Percentiles rank a stretch among this genome's conserved stretches.
Evolutionary conservation across 2,797 vertebrate genomes (phyloP).

Genomic region (Myiotriccus ornatus): DNA sequence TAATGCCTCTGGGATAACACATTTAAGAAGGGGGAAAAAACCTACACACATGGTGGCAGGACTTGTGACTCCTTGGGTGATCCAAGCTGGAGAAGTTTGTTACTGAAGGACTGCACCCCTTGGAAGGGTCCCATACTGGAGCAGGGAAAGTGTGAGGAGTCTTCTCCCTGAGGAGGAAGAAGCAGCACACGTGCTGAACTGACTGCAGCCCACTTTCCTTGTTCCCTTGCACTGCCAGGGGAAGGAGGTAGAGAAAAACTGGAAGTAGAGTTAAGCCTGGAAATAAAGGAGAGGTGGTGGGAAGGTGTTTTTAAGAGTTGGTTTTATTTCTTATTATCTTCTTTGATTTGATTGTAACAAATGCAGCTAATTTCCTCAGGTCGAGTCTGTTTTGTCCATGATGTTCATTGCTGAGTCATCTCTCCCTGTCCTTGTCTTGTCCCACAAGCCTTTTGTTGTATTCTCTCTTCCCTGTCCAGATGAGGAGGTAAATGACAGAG

Average conservation of each 20-base stretch:
- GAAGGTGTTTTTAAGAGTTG: not conserved
- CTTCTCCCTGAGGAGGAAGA: not conserved
- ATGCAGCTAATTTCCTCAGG: not conserved
- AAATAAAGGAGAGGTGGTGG: not conserved
- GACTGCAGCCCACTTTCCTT: not conserved
- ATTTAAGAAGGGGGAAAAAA: not conserved
- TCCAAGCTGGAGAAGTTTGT: not conserved
- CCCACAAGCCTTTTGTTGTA: not conserved
- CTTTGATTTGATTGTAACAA: not conserved
- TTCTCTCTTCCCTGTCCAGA: not conserved
- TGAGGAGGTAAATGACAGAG: not conserved
- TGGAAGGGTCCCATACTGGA: not conserved
- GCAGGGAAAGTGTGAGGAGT: not conserved
- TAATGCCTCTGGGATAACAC: not conserved
- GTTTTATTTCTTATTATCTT: not conserved
- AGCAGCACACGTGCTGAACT: not conserved
- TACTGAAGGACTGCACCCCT: not conserved
- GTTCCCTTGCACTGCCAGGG: not conserved
- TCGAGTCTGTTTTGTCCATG: not conserved
- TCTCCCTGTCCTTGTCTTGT: not conserved
- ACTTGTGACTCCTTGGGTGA: not conserved
- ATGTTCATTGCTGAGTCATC: not conserved
- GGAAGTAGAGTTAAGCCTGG: not conserved
- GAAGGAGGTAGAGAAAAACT: not conserved
- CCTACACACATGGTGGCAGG: not conserved